Evolutionary conservation across 2,888 invertebrate genomes (phyloP).

Genomic region (Drosophila stalkeri): DNA sequence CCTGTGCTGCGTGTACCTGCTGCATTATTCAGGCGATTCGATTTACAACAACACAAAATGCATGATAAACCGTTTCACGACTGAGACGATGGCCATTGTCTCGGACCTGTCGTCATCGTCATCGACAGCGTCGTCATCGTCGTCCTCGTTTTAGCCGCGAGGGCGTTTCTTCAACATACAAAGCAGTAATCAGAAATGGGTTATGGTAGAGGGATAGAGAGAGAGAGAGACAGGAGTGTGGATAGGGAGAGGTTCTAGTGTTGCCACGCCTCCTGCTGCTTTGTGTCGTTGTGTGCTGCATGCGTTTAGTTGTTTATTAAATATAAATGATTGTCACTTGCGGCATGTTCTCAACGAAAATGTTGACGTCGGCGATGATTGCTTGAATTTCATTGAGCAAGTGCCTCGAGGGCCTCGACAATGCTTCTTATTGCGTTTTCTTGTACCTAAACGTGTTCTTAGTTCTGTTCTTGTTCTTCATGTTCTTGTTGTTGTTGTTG

Average conservation of each 20-base stretch:
- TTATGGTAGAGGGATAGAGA: neutral
- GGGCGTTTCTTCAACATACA: slow-evolving; percentile 32
- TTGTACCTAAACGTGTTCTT: slow-evolving; percentile 39
- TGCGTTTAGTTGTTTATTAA: slow-evolving; percentile 78
- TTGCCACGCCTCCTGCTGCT: slow-evolving; percentile 9
- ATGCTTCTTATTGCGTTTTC: slow-evolving; percentile 56
- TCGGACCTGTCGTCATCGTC: slow-evolving; percentile 28
- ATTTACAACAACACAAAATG: slow-evolving; percentile 71
- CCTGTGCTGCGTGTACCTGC: slow-evolving; percentile 52
- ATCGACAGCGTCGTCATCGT: slow-evolving; percentile 9
- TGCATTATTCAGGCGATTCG: slow-evolving; percentile 76
- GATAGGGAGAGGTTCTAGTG: neutral
- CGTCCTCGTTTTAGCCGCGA: slow-evolving; percentile 26
- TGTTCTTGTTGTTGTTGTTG: neutral
- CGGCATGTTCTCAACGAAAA: slow-evolving; percentile 66
- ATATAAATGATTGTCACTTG: slow-evolving; percentile 80
- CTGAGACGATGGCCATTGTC: slow-evolving; percentile 66
- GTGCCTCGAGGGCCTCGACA: slow-evolving; percentile 39
- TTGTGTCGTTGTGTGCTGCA: slow-evolving; percentile 38
- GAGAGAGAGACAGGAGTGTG: too few species aligned
- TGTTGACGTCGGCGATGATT: slow-evolving; percentile 71
- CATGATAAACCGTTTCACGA: slow-evolving; percentile 74
- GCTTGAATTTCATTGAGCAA: slow-evolving; percentile 67
- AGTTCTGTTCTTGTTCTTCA: slow-evolving; percentile 2
- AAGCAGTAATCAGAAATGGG: slow-evolving; percentile 29